Evolutionary conservation across 2,797 vertebrate genomes (phyloP), one percentile per base, ranked within the genome.

Genomic region (Propithecus perrieri): DNA sequence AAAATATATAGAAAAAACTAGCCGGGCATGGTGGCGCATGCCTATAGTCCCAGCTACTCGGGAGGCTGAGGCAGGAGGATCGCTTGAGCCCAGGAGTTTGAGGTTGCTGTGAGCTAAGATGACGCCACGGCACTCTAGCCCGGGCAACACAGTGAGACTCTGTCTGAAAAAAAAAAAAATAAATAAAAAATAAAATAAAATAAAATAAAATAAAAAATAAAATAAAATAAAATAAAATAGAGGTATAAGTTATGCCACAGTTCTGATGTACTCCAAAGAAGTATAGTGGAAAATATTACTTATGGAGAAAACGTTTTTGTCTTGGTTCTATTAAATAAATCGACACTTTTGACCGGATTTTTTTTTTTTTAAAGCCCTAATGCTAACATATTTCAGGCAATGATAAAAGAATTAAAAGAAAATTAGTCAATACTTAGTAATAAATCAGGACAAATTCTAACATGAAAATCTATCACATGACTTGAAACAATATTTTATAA

Each of bases 231-330:
- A n/a, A n/a, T 78, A 86, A 92, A 93, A 59, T 7, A 74, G 38
- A 95, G 67, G 55, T 22, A 88, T 33, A 43, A 74, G 26, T 20
- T 88, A 88, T 48, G 46, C 50, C 50, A 88, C 18, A 9, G 43
- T 85, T 97, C 72, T 93, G 72, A 67, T 83, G 83, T 53, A 90
- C 50, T 90, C 46, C 94, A 74, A 94, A 92, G 43, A 89, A 94
- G 43, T 53, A 79, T 0, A 84, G 71, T 72, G 41, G 30, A 90
- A 96, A 84, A 84, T 28, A 88, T 2, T 74, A 88, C 24, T 74
- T 78, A 79, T 28, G 28, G 35, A 94, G 53, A 95, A 86, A 83
- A 86, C 35, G 35, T 83, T 90, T 94, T 97, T 87, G 76, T 85
- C 65, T 87, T 90, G 78, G 48, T 87, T 41, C 33, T 87, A 76